Evolutionary conservation across 1,140 invertebrate genomes (phyloP).

Genomic region (Batillaria attramentaria): DNA sequence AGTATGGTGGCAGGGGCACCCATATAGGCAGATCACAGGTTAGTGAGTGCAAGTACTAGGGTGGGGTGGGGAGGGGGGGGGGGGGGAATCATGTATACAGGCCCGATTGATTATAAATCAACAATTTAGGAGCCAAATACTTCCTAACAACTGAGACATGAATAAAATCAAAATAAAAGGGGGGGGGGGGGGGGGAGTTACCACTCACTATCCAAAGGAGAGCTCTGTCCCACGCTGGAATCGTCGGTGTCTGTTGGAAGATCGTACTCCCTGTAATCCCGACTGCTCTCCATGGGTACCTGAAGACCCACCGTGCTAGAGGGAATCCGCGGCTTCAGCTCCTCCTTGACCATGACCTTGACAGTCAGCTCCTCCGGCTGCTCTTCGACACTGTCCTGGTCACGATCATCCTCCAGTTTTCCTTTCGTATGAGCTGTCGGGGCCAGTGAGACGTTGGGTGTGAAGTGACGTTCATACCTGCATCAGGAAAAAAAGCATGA

Average conservation of each 20-base stretch:
- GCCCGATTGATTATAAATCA: not conserved
- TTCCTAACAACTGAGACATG: not conserved
- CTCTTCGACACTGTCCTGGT: conserved; percentile 37
- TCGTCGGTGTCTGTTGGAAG: conserved; percentile 63
- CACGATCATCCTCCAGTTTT: conserved; percentile 49
- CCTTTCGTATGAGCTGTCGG: conserved; percentile 56
- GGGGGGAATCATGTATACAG: no score
- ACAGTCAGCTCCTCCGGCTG: conserved; percentile 17
- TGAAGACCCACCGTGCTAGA: not conserved
- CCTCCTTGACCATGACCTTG: conserved; percentile 29
- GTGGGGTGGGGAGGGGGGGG: no score
- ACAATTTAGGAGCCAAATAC: not conserved
- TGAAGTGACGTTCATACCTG: conserved; percentile 69
- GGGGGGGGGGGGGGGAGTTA: no score
- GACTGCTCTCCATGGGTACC: conserved; percentile 17
- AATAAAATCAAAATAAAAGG: not conserved
- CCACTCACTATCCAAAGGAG: conserved; percentile 56
- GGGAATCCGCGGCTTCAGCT: not conserved
- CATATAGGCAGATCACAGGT: no score
- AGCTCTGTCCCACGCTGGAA: conserved; percentile 50
- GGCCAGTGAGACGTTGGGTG: conserved; percentile 69
- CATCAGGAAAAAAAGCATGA: conserved; percentile 26
- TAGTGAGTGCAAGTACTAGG: no score
- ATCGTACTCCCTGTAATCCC: conserved; percentile 57
- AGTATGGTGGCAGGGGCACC: no score